Percentiles rank a stretch among this genome's conserved stretches.
phyloP scores from a whole-genome alignment of 2,113 vertebrate genomes.

The Bostrychus sinensis region DNA sequence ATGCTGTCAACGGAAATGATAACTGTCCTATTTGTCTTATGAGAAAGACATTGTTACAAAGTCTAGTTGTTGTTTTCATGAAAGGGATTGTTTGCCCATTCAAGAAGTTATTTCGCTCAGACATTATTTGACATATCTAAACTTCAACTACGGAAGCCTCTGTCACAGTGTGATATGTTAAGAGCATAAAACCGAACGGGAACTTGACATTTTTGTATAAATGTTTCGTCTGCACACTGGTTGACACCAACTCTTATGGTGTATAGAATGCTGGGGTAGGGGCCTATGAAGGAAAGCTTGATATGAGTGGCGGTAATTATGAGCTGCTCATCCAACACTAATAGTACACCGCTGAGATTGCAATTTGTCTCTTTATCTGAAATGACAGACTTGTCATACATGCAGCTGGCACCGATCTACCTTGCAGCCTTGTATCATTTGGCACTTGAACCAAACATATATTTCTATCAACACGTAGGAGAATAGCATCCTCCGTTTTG shows the following conservation, averaged over 20 bases:
- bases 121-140: constrained; percentile 50
- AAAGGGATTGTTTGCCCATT: constrained; percentile 67
- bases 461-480: constrained; percentile 57
- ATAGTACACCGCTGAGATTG: constrained; percentile 36
- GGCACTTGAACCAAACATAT: constrained; percentile 73
- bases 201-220: constrained; percentile 22
- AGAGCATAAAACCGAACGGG: constrained; percentile 40
- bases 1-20: constrained; percentile 74
- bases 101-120: constrained; percentile 65
- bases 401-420: constrained; percentile 34
- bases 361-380: constrained; percentile 55
- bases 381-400: constrained; percentile 55
- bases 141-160: constrained; percentile 36
- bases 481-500: constrained; percentile 64
- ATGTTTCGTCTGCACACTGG: constrained; percentile 11
- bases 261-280: constrained; percentile 13
- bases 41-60: constrained; percentile 66
- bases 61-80: constrained; percentile 58
- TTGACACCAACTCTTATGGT: constrained; percentile 10
- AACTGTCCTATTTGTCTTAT: constrained; percentile 74
- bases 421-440: constrained; percentile 55
- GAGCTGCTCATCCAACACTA: constrained; percentile 42
- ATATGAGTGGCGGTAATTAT: constrained; percentile 61
- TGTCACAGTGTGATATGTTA: constrained; percentile 61
- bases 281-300: constrained; percentile 29